Conservation (phyloP, 53 echinoderm and acorn worm genomes). For the Apostichopus leukothele region DNA sequence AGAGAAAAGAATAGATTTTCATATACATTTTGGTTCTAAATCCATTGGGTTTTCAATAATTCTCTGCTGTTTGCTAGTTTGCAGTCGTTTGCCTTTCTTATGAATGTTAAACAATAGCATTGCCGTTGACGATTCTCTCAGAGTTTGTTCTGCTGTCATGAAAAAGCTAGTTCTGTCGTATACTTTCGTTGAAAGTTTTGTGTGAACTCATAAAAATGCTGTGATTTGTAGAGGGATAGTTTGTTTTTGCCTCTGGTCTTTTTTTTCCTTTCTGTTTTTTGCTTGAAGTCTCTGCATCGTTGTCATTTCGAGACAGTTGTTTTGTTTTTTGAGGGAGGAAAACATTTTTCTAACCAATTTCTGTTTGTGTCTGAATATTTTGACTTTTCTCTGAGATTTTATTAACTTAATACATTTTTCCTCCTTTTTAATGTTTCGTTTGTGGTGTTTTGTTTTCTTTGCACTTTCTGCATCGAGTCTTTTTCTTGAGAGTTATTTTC, state of each 20-base stretch:
- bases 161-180: background rate
- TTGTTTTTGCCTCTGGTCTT: background rate
- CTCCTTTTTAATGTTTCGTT: background rate
- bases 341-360: background rate
- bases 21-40: no score
- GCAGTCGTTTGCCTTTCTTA: background rate
- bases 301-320: background rate
- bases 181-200: background rate
- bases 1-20: no score
- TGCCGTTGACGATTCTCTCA: background rate
- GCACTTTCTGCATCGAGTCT: background rate
- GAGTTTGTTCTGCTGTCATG: background rate
- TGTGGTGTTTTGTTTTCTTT: background rate
- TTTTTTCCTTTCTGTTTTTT: background rate
- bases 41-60: background rate
- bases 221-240: background rate
- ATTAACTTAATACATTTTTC: background rate
- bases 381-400: background rate
- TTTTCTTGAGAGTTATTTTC: background rate
- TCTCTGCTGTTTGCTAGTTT: background rate
- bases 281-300: background rate
- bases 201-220: background rate
- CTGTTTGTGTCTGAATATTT: background rate
- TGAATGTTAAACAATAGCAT: background rate
- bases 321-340: background rate